These are phyloP conservation scores for Netelia virgata DNA, from an alignment of 2,888 invertebrate genomes.

Conservation along the genomic window DNA sequence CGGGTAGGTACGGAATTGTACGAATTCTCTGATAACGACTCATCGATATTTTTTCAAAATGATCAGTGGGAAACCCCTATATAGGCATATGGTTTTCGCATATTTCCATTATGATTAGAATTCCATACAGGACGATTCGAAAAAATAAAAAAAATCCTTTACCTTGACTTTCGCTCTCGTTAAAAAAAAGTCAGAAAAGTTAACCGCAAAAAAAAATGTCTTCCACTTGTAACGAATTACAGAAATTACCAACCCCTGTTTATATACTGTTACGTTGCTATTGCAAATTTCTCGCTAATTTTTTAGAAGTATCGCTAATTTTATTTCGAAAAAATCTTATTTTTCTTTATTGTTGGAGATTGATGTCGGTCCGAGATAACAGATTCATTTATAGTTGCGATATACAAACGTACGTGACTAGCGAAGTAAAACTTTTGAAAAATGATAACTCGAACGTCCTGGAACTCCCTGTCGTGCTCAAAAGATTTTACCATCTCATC, in stretches of 20 bases:
- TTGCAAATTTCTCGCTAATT: too few species aligned
- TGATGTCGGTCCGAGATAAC: slow-evolving; percentile 73
- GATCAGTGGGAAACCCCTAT: slow-evolving; percentile 46
- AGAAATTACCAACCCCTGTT: too few species aligned
- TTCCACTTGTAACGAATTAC: too few species aligned
- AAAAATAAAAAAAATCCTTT: slow-evolving; percentile 27
- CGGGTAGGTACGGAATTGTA: slow-evolving; percentile 49
- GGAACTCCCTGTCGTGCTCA: slow-evolving; percentile 54
- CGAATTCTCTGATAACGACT: slow-evolving; percentile 73
- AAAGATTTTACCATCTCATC: slow-evolving; percentile 32
- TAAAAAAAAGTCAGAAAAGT: neutral
- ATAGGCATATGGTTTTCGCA: neutral
- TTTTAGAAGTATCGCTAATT: too few species aligned
- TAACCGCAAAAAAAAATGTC: neutral
- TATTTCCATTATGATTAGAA: neutral
- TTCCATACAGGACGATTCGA: slow-evolving; percentile 8
- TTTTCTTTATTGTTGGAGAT: slow-evolving; percentile 7
- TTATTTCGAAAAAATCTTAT: too few species aligned
- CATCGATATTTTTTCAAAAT: slow-evolving; percentile 77
- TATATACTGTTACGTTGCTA: too few species aligned
- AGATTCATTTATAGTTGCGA: slow-evolving; percentile 77
- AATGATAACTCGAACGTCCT: slow-evolving; percentile 77
- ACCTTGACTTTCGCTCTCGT: neutral
- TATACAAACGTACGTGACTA: slow-evolving; percentile 72
- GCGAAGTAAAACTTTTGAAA: slow-evolving; percentile 79